Evolutionary conservation across 2,888 invertebrate species (phyloP).

Genomic region (Xestia rhomboidea): DNA sequence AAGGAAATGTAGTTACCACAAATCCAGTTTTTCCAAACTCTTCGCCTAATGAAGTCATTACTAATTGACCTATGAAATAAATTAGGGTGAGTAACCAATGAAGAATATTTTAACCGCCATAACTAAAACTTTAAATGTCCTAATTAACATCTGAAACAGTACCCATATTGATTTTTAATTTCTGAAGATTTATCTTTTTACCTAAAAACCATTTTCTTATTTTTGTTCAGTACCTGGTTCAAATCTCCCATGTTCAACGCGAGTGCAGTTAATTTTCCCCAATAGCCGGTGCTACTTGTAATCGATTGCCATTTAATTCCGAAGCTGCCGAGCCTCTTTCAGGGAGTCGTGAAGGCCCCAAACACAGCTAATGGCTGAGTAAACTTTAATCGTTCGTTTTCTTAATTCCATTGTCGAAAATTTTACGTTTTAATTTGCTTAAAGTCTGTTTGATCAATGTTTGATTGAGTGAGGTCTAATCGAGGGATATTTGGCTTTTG

Average conservation of each 20-base stretch:
- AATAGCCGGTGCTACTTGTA: slow-evolving; percentile 76
- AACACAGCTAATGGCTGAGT: slow-evolving; percentile 83
- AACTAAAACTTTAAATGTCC: background rate
- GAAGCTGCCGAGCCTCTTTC: slow-evolving; percentile 63
- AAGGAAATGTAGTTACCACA: background rate
- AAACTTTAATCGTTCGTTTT: slow-evolving; percentile 77
- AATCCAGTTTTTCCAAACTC: background rate
- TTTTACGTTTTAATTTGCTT: slow-evolving; percentile 69
- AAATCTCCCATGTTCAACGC: slow-evolving; percentile 40
- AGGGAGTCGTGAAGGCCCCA: slow-evolving; percentile 68
- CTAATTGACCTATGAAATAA: background rate
- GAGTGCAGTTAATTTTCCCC: slow-evolving; percentile 71
- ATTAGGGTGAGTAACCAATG: background rate
- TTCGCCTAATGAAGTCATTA: background rate
- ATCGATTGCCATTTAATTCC: slow-evolving; percentile 87
- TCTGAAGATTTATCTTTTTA: background rate
- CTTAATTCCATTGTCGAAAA: slow-evolving; percentile 66
- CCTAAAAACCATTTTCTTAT: background rate
- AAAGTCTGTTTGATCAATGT: slow-evolving; percentile 58
- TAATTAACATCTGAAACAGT: background rate
- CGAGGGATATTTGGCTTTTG: slow-evolving; percentile 23
- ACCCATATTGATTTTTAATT: background rate
- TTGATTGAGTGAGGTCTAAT: slow-evolving; percentile 50
- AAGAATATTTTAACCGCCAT: background rate
- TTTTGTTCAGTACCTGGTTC: background rate